Evolutionary conservation across 1,140 invertebrate species (phyloP).

Genomic region (Hyles euphorbiae): DNA sequence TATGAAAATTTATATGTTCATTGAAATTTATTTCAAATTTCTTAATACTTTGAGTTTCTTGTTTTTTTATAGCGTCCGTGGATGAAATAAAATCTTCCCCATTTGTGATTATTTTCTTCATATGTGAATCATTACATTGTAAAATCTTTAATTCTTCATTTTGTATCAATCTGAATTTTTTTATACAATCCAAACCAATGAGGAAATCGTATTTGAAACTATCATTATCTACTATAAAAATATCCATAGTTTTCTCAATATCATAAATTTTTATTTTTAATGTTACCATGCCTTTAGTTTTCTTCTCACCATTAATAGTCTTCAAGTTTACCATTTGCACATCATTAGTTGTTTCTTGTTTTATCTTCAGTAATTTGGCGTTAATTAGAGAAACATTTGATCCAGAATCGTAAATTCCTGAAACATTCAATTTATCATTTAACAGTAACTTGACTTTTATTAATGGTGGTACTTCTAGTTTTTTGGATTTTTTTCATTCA

Average conservation of each 20-base stretch:
- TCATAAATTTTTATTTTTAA: conserved; percentile 23
- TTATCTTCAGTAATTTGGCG: conserved; percentile 19
- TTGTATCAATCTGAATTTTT: conserved; percentile 14
- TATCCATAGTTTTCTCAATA: no score
- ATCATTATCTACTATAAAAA: conserved; percentile 22
- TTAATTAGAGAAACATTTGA: conserved; percentile 34
- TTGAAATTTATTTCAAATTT: conserved; percentile 4
- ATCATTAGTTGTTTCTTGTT: conserved; percentile 10
- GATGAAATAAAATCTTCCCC: conserved; percentile 5
- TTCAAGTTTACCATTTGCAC: conserved; percentile 13
- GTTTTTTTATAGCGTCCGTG: conserved; percentile 7
- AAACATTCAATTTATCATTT: conserved; percentile 24
- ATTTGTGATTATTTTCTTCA: conserved; percentile 10
- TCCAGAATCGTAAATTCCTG: conserved; percentile 30
- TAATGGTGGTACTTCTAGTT: conserved; percentile 17
- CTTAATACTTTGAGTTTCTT: conserved; percentile 9
- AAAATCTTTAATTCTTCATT: conserved; percentile 15
- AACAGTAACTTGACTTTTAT: conserved; percentile 27
- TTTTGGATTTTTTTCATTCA: conserved; percentile 28
- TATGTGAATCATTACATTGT: conserved; percentile 7
- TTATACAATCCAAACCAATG: conserved; percentile 4
- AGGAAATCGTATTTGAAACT: conserved; percentile 12
- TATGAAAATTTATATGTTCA: neutral
- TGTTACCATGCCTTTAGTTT: conserved; percentile 10
- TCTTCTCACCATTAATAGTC: conserved; percentile 10